phyloP scores from a whole-genome alignment of 1,140 invertebrate species.

The Reticulitermes speratus region DNA sequence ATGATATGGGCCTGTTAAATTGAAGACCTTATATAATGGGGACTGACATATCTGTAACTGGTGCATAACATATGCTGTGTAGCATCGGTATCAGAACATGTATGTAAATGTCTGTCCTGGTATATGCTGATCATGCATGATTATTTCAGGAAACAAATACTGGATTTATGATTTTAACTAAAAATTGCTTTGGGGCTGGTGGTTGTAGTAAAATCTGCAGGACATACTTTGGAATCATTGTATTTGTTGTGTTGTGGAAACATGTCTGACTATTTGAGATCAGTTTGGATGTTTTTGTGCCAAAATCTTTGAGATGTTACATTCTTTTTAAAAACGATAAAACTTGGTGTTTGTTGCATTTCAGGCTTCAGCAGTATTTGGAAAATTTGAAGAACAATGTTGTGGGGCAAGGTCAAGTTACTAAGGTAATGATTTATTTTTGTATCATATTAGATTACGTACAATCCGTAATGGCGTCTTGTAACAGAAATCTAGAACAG shows the following conservation, averaged over 20 bases:
- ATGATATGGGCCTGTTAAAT: too few species aligned
- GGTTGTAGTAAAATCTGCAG: too few species aligned
- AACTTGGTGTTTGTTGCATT: constrained; percentile 25
- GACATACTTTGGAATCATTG: too few species aligned
- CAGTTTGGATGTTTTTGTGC: not conserved
- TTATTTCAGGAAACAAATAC: too few species aligned
- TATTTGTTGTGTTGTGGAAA: not conserved
- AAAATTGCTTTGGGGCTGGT: too few species aligned
- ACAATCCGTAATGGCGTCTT: constrained; percentile 27
- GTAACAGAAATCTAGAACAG: constrained; percentile 25
- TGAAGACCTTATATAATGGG: too few species aligned
- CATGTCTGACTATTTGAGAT: not conserved
- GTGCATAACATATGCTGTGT: too few species aligned
- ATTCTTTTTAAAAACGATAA: not conserved
- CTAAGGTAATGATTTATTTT: constrained; percentile 41
- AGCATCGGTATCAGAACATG: too few species aligned
- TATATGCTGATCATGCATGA: too few species aligned
- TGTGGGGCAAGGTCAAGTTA: constrained; percentile 53
- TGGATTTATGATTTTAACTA: too few species aligned
- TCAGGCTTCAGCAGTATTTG: constrained; percentile 52
- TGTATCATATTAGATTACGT: not conserved
- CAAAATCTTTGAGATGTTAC: not conserved
- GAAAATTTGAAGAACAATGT: constrained; percentile 55
- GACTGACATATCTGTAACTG: too few species aligned
- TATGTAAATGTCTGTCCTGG: too few species aligned